Percentiles rank a stretch among this genome's conserved stretches.
phyloP scores from a whole-genome alignment of 1,140 invertebrate genomes.

The Pantala flavescens region DNA sequence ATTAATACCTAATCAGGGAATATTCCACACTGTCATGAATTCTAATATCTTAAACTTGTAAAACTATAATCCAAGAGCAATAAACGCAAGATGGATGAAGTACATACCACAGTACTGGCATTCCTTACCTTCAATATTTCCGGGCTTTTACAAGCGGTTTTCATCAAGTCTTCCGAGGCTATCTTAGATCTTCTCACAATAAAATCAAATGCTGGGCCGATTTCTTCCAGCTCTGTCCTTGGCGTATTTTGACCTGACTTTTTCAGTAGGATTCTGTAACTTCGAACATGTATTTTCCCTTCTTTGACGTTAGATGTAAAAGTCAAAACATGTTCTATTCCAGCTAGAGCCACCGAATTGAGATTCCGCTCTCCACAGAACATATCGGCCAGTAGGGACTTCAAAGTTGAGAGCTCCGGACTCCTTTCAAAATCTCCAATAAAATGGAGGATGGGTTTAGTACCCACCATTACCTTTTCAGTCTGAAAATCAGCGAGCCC shows the following conservation, averaged over 20 bases:
- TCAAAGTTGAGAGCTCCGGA: constrained; percentile 67
- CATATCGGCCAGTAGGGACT: constrained; percentile 85
- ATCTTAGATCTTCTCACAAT: constrained; percentile 72
- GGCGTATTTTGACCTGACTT: constrained; percentile 83
- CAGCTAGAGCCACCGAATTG: constrained; percentile 71
- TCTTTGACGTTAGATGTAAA: constrained; percentile 62
- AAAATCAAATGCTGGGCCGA: constrained; percentile 88
- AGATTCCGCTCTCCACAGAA: constrained; percentile 74
- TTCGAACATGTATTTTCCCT: constrained; percentile 71
- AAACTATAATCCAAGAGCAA: background rate
- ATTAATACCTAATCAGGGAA: background rate
- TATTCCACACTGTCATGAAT: background rate
- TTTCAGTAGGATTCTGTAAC: constrained; percentile 81
- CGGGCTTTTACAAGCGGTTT: constrained; percentile 51
- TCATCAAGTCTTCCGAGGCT: constrained; percentile 84
- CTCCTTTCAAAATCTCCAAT: constrained; percentile 77
- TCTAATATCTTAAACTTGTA: background rate
- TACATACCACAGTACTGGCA: no score
- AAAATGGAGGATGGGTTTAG: constrained; percentile 88
- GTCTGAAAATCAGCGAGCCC: constrained; percentile 67
- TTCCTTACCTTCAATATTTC: background rate
- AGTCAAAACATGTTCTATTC: constrained; percentile 84
- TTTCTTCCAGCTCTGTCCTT: constrained; percentile 84
- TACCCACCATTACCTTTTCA: constrained; percentile 65
- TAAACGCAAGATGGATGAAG: no score